Evolutionary conservation across 92 coral and sea anemone species (phyloP).

Genomic region (Porites divaricata): DNA sequence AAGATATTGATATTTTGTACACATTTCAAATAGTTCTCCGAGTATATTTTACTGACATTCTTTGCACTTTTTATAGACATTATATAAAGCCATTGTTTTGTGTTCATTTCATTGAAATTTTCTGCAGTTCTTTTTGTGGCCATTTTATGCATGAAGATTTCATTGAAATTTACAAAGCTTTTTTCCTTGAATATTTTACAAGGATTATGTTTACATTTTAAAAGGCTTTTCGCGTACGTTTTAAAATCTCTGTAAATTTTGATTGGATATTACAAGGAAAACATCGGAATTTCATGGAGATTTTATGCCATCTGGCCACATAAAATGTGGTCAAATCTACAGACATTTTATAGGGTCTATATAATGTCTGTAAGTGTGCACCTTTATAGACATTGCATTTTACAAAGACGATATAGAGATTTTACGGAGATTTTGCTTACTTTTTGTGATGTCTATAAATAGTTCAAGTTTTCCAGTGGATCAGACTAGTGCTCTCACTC

Average conservation of each 20-base stretch:
- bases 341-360: too few species aligned
- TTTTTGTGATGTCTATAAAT: too few species aligned
- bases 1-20: neutral
- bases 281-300: too few species aligned
- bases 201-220: neutral
- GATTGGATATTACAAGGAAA: neutral
- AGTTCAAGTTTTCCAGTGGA: too few species aligned
- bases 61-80: neutral
- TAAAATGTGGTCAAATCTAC: too few species aligned
- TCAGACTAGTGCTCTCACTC: too few species aligned
- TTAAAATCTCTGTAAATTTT: neutral
- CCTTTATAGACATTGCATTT: too few species aligned
- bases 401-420: too few species aligned
- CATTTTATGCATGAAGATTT: neutral
- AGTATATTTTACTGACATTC: neutral
- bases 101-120: neutral
- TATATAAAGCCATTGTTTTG: neutral
- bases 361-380: too few species aligned
- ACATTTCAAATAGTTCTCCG: neutral
- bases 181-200: neutral
- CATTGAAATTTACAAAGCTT: neutral
- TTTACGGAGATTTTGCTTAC: too few species aligned
- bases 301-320: too few species aligned
- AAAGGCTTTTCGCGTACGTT: too few species aligned
- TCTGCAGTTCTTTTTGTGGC: neutral